Evolutionary conservation across 2,113 vertebrate species (phyloP).

Genomic region (Oryctolagus cuniculus): DNA sequence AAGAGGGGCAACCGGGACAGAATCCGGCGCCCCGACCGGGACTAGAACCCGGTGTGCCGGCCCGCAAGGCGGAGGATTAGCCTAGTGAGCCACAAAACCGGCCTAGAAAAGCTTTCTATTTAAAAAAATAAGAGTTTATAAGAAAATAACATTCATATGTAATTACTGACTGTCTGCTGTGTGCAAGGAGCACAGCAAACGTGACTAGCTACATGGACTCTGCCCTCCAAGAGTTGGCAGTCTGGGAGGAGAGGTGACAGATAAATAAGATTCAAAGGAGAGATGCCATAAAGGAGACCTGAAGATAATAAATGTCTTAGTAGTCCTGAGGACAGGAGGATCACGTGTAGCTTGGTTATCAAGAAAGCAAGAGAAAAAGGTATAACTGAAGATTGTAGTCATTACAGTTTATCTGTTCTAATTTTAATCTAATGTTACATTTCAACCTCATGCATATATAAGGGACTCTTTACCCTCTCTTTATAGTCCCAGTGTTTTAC

Average conservation of each 20-base stretch:
- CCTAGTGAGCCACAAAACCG: too few relatives aligned
- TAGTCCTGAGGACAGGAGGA: not conserved
- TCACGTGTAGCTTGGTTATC: constrained; percentile 30
- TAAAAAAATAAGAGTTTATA: constrained; percentile 51
- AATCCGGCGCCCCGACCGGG: too few relatives aligned
- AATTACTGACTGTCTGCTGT: not conserved
- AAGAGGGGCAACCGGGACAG: too few relatives aligned
- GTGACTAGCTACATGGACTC: not conserved
- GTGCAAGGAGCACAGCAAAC: not conserved
- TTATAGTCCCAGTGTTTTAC: not conserved
- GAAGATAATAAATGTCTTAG: not conserved
- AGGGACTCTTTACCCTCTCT: not conserved
- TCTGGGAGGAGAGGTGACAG: not conserved
- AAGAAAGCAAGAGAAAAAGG: not conserved
- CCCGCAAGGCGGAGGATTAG: too few relatives aligned
- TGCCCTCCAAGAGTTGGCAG: not conserved
- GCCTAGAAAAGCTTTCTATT: constrained; percentile 42
- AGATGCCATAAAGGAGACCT: not conserved
- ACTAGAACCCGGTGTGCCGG: too few relatives aligned
- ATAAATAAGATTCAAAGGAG: not conserved
- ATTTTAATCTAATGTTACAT: not conserved
- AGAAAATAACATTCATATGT: constrained; percentile 6
- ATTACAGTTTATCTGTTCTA: not conserved
- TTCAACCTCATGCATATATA: not conserved
- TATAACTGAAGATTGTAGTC: not conserved